Conservation (phyloP, 2,797 vertebrate genomes). For the Sebastes taczanowskii region DNA sequence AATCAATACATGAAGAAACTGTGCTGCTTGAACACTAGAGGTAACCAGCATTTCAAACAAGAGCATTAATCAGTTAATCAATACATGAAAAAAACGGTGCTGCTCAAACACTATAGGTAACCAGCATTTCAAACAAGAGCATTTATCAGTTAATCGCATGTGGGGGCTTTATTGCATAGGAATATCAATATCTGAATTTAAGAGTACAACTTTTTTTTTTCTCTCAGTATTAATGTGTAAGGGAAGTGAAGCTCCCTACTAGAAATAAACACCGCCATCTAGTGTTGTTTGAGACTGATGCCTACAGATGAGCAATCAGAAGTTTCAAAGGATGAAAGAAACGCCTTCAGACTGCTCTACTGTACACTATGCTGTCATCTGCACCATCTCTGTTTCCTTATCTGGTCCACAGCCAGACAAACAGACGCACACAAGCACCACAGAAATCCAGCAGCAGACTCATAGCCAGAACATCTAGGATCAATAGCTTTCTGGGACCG, state of each 20-base stretch:
- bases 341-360: conserved; percentile 6
- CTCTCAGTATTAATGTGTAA: background rate
- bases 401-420: conserved; percentile 54
- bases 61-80: conserved; percentile 44
- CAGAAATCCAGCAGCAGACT: conserved; percentile 32
- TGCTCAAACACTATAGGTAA: conserved; percentile 14
- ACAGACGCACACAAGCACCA: conserved; percentile 27
- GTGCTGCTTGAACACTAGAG: conserved; percentile 6
- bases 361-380: conserved; percentile 1
- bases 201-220: conserved; percentile 8
- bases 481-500: conserved; percentile 62
- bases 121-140: conserved; percentile 13
- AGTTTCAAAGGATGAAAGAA: conserved; percentile 6
- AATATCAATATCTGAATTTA: conserved; percentile 41
- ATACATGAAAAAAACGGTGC: background rate
- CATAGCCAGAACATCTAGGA: conserved; percentile 43
- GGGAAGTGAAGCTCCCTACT: background rate
- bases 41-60: conserved; percentile 15
- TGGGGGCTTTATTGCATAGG: conserved; percentile 3
- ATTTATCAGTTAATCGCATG: conserved; percentile 39
- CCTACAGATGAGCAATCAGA: conserved; percentile 7
- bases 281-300: conserved; percentile 35
- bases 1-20: conserved; percentile 29
- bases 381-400: conserved; percentile 37
- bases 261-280: conserved; percentile 71